Evolutionary conservation across 2,113 vertebrate genomes (phyloP).

Genomic region (Malurus elegans): DNA sequence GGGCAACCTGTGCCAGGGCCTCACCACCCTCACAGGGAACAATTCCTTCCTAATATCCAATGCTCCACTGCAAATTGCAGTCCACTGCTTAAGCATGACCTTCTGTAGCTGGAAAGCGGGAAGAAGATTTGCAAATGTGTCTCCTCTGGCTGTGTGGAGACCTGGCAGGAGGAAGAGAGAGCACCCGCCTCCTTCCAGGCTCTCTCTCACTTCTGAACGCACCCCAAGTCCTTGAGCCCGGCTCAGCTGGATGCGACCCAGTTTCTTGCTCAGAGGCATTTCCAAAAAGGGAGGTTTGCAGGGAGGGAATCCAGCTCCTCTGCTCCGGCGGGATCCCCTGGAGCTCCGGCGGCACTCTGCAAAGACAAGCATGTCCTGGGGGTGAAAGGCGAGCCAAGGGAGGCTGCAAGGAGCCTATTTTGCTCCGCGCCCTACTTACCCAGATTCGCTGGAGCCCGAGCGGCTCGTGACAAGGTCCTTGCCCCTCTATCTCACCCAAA

Average conservation of each 20-base stretch:
- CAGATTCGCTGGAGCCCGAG: constrained; percentile 6
- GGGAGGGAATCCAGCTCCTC: not conserved
- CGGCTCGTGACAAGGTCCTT: not conserved
- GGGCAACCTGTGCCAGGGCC: not conserved
- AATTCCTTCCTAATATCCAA: not conserved
- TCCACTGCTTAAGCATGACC: not conserved
- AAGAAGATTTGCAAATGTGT: not conserved
- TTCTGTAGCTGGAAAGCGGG: not conserved
- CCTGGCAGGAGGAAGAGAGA: not conserved
- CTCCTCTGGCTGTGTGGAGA: not conserved
- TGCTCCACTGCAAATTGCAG: not conserved
- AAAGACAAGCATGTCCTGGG: not conserved
- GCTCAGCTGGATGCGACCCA: not conserved
- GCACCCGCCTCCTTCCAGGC: not conserved
- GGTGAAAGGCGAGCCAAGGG: not conserved
- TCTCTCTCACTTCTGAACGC: not conserved
- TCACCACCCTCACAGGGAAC: not conserved
- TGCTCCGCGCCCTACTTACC: constrained; percentile 9
- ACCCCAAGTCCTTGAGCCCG: not conserved
- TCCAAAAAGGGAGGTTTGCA: not conserved
- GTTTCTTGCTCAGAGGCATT: not conserved
- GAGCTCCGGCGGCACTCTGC: not conserved
- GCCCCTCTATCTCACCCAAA: constrained; percentile 21
- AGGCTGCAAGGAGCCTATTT: constrained; percentile 8
- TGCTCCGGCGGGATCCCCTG: not conserved